Evolutionary conservation across 2,888 invertebrate genomes (phyloP).

Genomic region (Sylvicola cinctus): DNA sequence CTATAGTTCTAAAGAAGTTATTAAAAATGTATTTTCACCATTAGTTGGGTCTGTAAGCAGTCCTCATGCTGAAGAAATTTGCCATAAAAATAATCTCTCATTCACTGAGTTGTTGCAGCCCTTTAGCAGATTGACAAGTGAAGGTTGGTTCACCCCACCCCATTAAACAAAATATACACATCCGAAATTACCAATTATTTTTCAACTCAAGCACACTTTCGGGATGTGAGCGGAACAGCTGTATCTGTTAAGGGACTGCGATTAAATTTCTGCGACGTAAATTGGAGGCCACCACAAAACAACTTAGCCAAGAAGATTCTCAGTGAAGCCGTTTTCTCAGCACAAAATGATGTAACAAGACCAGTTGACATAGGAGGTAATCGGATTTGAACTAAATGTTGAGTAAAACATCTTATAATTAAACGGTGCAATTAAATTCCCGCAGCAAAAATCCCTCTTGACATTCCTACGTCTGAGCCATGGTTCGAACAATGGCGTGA

Average conservation of each 20-base stretch:
- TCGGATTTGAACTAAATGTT: conserved; percentile 4
- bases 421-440: conserved; percentile 8
- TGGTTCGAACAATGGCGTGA: conserved; percentile 96
- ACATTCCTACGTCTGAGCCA: conserved; percentile 57
- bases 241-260: conserved; percentile 56
- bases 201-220: conserved; percentile 61
- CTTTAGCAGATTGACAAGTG: conserved; percentile 54
- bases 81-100: conserved; percentile 76
- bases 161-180: not conserved
- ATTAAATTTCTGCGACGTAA: conserved; percentile 61
- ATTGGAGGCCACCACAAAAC: conserved; percentile 61
- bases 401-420: not conserved
- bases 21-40: conserved; percentile 77
- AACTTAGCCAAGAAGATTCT: conserved; percentile 64
- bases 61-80: conserved; percentile 58
- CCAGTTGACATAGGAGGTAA: conserved; percentile 31
- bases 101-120: conserved; percentile 83
- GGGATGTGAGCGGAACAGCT: conserved; percentile 58
- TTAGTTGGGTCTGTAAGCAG: conserved; percentile 72
- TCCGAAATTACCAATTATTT: not conserved
- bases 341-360: conserved; percentile 33
- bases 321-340: conserved; percentile 56
- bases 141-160: conserved; percentile 32
- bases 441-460: conserved; percentile 36
- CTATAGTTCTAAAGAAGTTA: conserved; percentile 62